phyloP scores from a whole-genome alignment of 2,888 invertebrate species.

The Nomada ruficornis region DNA sequence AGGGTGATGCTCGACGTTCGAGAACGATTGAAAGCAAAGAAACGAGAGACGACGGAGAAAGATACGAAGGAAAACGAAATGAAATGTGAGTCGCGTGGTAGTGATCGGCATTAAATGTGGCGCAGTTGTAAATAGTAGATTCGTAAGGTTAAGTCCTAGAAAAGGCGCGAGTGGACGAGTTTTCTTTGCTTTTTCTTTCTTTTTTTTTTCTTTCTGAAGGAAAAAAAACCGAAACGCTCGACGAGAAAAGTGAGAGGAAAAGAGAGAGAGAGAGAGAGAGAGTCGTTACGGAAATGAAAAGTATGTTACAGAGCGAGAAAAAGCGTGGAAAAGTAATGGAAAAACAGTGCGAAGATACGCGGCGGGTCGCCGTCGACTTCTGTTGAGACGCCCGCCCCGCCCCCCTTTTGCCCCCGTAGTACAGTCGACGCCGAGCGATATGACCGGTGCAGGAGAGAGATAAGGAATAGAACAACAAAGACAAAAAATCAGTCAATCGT shows the following conservation, averaged over 20 bases:
- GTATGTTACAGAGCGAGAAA: constrained; percentile 3
- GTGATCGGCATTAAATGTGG: constrained; percentile 28
- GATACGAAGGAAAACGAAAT: constrained; percentile 11
- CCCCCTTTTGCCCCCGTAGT: constrained; percentile 60
- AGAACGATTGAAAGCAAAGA: not conserved
- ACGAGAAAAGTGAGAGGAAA: constrained; percentile 13
- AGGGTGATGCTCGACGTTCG: constrained; percentile 8
- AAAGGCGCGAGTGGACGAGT: constrained; percentile 60
- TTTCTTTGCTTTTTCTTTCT: constrained; percentile 16
- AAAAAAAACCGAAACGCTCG: constrained; percentile 36
- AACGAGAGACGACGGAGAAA: not conserved
- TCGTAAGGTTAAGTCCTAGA: constrained; percentile 68
- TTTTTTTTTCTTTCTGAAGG: constrained; percentile 1
- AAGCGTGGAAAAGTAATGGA: constrained; percentile 6
- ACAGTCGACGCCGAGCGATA: constrained; percentile 37
- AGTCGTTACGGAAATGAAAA: constrained; percentile 20
- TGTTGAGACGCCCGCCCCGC: constrained; percentile 77
- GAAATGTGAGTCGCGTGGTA: constrained; percentile 4
- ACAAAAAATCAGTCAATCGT: not conserved
- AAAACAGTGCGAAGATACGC: constrained; percentile 64
- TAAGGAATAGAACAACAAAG: not conserved
- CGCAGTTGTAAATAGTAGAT: constrained; percentile 71
- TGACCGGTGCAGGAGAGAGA: constrained; percentile 31
- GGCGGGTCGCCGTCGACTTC: constrained; percentile 77
- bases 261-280: not conserved